Evolutionary conservation across 2,113 vertebrate genomes (phyloP).

Genomic region (Nothoprocta pentlandii): DNA sequence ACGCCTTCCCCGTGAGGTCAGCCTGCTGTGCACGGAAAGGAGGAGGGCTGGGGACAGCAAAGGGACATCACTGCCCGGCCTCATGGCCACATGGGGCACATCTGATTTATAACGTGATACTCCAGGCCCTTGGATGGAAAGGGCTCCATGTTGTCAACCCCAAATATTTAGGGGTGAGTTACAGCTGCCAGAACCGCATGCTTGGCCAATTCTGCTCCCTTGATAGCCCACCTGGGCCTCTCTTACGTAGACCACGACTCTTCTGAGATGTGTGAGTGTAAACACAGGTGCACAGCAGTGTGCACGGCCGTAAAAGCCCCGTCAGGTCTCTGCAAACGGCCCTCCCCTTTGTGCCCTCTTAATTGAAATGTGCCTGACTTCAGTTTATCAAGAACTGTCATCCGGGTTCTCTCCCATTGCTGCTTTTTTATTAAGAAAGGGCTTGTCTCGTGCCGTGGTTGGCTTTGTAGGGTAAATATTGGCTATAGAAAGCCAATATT

Average conservation of each 20-base stretch:
- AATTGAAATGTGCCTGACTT: not conserved
- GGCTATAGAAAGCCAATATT: not conserved
- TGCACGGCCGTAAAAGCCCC: not conserved
- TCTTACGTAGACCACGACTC: not conserved
- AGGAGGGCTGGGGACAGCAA: not conserved
- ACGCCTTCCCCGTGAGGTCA: not conserved
- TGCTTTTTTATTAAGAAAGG: not conserved
- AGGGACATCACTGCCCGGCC: not conserved
- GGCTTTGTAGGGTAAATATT: not conserved
- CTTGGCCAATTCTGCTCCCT: not conserved
- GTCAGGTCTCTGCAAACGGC: not conserved
- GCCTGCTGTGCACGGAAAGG: not conserved
- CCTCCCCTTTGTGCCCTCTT: not conserved
- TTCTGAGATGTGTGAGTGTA: not conserved
- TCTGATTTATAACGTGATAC: not conserved
- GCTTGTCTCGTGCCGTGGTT: not conserved
- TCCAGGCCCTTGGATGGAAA: not conserved
- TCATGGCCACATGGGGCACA: not conserved
- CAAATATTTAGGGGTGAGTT: not conserved
- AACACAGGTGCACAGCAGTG: accelerated
- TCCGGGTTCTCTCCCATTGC: not conserved
- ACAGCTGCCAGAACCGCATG: not conserved
- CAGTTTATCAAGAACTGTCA: not conserved
- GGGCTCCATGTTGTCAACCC: not conserved
- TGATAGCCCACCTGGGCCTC: not conserved